These are phyloP conservation scores for Maccullochella peelii DNA, from an alignment of 2,113 vertebrate species.

Conservation along the genomic window DNA sequence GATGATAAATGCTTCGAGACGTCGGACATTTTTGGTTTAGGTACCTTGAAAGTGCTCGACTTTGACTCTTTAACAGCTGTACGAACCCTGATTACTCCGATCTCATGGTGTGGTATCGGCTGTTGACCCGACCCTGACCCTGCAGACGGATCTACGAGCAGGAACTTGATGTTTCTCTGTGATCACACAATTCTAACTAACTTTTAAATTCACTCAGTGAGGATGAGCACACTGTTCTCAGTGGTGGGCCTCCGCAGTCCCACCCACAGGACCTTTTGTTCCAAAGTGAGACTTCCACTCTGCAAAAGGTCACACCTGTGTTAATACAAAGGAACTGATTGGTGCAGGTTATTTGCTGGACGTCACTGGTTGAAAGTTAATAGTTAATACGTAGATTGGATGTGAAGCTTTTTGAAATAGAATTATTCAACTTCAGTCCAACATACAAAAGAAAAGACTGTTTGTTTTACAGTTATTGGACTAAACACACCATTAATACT, in stretches of 20 bases:
- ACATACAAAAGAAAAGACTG: neutral
- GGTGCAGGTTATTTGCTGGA: neutral
- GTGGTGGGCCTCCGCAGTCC: neutral
- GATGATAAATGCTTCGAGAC: too few relatives aligned
- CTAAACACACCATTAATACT: too few relatives aligned
- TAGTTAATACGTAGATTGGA: neutral
- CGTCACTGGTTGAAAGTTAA: neutral
- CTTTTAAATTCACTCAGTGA: neutral
- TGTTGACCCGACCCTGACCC: too few relatives aligned
- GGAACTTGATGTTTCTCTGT: neutral
- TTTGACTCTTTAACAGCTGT: too few relatives aligned
- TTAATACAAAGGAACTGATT: neutral
- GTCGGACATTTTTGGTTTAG: too few relatives aligned
- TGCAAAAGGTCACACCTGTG: conserved; percentile 14
- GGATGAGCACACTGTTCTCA: neutral
- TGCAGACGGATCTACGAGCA: too few relatives aligned
- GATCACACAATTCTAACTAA: neutral
- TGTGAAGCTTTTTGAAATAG: neutral
- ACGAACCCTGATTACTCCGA: too few relatives aligned
- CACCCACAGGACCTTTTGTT: conserved; percentile 10
- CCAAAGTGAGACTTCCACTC: conserved; percentile 5
- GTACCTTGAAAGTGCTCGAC: too few relatives aligned
- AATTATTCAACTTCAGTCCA: neutral
- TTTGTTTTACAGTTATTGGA: neutral
- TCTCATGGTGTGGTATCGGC: too few relatives aligned